Evolutionary conservation across 2,113 vertebrate genomes (phyloP).

Genomic region (Myodes glareolus): DNA sequence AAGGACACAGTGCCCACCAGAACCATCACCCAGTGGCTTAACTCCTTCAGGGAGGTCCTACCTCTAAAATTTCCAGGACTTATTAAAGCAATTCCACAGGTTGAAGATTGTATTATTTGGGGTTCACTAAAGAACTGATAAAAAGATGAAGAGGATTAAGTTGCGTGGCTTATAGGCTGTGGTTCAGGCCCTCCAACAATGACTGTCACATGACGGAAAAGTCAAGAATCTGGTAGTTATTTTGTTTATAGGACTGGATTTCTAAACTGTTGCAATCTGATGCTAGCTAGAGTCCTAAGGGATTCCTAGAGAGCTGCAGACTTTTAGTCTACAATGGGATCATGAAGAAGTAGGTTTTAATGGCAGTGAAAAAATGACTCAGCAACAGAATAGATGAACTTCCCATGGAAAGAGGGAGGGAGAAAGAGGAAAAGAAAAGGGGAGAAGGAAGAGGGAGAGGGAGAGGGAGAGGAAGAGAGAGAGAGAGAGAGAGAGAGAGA

Average conservation of each 20-base stretch:
- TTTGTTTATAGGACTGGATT: background rate
- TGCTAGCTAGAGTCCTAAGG: background rate
- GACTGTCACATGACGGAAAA: background rate
- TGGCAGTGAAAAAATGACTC: background rate
- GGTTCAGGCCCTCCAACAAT: too few species aligned
- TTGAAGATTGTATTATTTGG: background rate
- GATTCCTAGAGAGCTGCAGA: background rate
- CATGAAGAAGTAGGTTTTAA: background rate
- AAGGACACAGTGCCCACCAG: background rate
- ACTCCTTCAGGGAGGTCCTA: background rate
- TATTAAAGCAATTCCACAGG: background rate
- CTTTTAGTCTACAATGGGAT: background rate
- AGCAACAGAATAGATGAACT: background rate
- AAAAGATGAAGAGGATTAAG: background rate
- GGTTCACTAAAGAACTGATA: background rate
- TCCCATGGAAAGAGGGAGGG: accelerated
- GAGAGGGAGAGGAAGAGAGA: background rate
- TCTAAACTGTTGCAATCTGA: background rate
- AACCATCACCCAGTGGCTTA: background rate
- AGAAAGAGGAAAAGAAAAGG: background rate
- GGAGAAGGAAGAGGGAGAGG: background rate
- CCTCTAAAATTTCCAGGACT: background rate
- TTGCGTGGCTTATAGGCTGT: background rate
- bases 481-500: background rate
- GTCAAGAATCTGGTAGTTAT: background rate